Evolutionary conservation across 2,113 vertebrate species (phyloP), one percentile per base, ranked within the genome.

Genomic region (Eonycteris spelaea): DNA sequence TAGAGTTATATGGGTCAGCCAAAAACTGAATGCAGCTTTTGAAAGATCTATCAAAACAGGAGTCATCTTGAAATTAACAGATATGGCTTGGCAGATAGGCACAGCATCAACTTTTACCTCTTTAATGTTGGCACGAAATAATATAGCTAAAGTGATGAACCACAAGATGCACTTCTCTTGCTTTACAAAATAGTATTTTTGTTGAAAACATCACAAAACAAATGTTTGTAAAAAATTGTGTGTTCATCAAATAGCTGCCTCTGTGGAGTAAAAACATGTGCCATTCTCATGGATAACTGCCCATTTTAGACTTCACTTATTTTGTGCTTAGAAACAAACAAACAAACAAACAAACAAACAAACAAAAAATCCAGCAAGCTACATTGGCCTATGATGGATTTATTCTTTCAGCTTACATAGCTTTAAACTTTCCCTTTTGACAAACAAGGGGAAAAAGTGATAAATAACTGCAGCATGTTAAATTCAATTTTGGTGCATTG

Each of bases 41-140:
- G 65, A 94, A 95, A 97, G n/a, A 95, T 94, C 73, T 94, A 97
- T 97, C 65, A 97, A 96, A 97, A 97, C 0, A 9, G 86, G 75
- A 96, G 16, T 71, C 65, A 97, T 61, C 38, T 84, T 91, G 74
- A 96, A 95, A 96, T 88, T 61, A 92, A 97, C 18, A 97, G 65
- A 53, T 94, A 90, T 2, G 14, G 16, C 74, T 96, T 78, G 43
- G 57, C 85, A 97, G 21, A 87, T 33, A 95, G 15, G 33, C 33
- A 71, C 70, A 68, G 35, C 24, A 91, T 68, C 53, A 96, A 57
- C 22, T 95, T 97, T 95, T 94, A 48, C 68, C 18, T 97, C 48
- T 95, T 48, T 92, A 96, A 91, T 53, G 82, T 97, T 97, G 82
- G 59, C 70, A 90, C 74, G 26, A 91, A 95, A 35, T 92, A 95